Base-by-base conservation (phyloP, 2,113 vertebrate genomes). In the Platanista minor region DNA sequence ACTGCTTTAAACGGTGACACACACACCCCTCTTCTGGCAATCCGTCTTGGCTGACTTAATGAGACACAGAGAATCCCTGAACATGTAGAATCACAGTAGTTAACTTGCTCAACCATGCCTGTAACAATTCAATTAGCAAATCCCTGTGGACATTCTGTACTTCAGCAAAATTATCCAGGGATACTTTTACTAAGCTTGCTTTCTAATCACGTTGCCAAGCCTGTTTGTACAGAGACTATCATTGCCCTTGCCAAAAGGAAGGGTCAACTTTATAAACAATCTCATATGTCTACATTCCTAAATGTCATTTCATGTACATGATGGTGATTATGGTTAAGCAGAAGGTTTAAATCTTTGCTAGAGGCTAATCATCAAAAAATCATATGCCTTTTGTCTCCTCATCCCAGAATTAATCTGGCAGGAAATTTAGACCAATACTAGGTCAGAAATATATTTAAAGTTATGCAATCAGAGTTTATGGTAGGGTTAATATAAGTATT, bases 111-210 rank as follows among this genome's bases (percentile, higher is more conserved):
- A 96, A 5, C 91, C 97, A 95, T 97, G 97, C 95, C 90, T 97
- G 69, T 95, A 96, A 97, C 96, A 97, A 97, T 95, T 97, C 93
- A 98, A 97, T 98, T 98, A 98, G 59, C 43, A 93, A 94, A 90
- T 97, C 97, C 94, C 95, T 13, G n/a, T 87, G 96, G 93, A 91
- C 18, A 43, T 95, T 93, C 69, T 94, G 69, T 57, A 87, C 83
- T 88, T 95, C 46, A 77, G 80, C 59, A 72, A 86, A 87, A 93
- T 92, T 92, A 95, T 41, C 52, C 57, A 83, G 72, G 62, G 74
- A 75, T 96, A 43, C 49, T 97, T 96, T 95, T 75, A 75, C 43
- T 41, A 93, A 66, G 49, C 57, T 93, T 90, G 31, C 61, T 97
- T 97, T 85, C 93, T 72, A 95, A 90, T 91, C 87, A 84, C 17